phyloP scores from a whole-genome alignment of 2,888 invertebrate species.

The Timema podura region DNA sequence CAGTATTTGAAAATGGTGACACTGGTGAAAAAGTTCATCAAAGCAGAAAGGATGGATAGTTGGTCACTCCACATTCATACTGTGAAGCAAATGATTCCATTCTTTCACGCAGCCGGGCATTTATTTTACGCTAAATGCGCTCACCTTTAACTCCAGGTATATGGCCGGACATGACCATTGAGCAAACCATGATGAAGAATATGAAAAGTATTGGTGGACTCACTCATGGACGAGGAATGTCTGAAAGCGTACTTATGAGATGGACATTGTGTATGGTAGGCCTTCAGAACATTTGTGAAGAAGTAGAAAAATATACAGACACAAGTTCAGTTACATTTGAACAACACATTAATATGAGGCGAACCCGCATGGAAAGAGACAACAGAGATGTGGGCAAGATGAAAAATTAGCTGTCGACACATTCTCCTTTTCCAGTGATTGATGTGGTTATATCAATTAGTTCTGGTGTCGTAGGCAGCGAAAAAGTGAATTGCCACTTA shows the following conservation, averaged over 20 bases:
- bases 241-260: constrained; percentile 11
- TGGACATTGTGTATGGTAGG: background rate
- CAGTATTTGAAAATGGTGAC: constrained; percentile 27
- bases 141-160: constrained; percentile 30
- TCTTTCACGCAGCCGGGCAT: constrained; percentile 32
- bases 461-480: background rate
- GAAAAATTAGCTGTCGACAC: background rate
- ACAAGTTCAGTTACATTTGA: background rate
- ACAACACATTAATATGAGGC: constrained; percentile 17
- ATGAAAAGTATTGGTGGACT: constrained; percentile 19
- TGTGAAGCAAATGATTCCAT: constrained; percentile 26
- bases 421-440: background rate
- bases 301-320: background rate
- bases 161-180: constrained; percentile 21
- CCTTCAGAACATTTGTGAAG: constrained; percentile 4
- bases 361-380: background rate
- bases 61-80: constrained; percentile 27
- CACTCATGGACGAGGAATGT: background rate
- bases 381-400: background rate
- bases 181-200: constrained; percentile 20
- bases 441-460: background rate
- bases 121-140: constrained; percentile 29
- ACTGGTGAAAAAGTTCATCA: constrained; percentile 20
- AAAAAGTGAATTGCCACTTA: background rate
- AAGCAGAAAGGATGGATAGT: constrained; percentile 24